phyloP scores from a whole-genome alignment of 2,888 invertebrate genomes.

The Dicranocentrus wangi region DNA sequence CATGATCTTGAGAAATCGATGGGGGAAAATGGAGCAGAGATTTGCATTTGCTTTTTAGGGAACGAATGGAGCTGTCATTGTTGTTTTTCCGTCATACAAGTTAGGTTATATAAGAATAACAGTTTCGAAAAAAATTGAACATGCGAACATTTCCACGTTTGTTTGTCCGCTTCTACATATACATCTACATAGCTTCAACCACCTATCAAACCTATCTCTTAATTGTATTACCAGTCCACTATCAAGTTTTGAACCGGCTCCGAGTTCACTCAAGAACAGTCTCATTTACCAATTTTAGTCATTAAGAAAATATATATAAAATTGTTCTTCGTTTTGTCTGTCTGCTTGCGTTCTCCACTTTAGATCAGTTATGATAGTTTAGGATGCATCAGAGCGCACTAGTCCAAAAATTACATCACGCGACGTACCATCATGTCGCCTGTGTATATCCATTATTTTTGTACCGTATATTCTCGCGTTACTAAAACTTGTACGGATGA shows the following conservation, averaged over 20 bases:
- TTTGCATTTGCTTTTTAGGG: not conserved
- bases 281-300: not conserved
- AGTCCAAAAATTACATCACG: constrained; percentile 18
- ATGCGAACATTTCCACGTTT: not conserved
- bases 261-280: no score
- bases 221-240: no score
- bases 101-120: not conserved
- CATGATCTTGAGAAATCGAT: constrained; percentile 41
- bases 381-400: not conserved
- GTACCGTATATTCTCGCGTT: no score
- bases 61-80: no score
- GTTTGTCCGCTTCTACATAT: no score
- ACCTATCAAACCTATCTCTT: no score
- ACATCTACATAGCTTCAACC: no score
- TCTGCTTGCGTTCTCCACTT: not conserved
- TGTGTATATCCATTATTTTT: no score
- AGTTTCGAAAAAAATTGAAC: not conserved
- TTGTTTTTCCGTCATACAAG: not conserved
- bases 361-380: constrained; percentile 16
- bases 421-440: not conserved
- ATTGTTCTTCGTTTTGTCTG: no score
- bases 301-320: no score
- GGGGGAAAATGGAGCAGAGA: constrained; percentile 7
- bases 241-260: no score
- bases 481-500: no score